phyloP scores from a whole-genome alignment of 2,797 vertebrate species.

The Pelochelys cantorii region DNA sequence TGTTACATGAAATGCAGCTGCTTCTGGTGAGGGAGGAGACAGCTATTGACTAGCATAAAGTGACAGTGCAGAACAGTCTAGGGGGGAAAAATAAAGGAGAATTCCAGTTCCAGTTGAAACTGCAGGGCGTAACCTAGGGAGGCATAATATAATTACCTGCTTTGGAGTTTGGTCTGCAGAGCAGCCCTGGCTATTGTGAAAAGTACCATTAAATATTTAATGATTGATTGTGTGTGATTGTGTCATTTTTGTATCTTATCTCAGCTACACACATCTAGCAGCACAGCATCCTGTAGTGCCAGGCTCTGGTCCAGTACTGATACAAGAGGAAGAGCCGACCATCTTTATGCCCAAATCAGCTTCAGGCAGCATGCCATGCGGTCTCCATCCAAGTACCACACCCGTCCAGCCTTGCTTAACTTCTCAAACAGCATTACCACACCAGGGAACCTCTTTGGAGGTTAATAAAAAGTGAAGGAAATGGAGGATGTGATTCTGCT shows the following conservation, averaged over 20 bases:
- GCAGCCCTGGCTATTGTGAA: not conserved
- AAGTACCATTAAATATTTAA: not conserved
- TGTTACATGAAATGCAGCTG: not conserved
- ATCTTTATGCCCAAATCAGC: not conserved
- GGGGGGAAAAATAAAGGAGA: not conserved
- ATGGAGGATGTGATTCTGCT: rapidly evolving
- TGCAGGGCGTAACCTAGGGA: not conserved
- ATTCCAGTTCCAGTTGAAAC: not conserved
- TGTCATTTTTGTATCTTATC: not conserved
- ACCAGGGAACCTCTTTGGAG: not conserved
- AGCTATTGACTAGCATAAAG: not conserved
- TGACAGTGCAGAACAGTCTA: too few relatives aligned
- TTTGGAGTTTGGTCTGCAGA: not conserved
- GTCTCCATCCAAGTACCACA: not conserved
- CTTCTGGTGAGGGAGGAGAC: not conserved
- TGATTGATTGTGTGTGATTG: rapidly evolving
- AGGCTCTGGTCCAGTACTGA: rapidly evolving
- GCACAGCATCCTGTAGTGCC: rapidly evolving
- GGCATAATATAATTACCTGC: not conserved
- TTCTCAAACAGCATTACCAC: not conserved
- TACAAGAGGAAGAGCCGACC: not conserved
- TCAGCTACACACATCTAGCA: rapidly evolving
- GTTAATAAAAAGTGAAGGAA: not conserved
- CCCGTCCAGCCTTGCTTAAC: not conserved
- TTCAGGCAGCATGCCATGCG: not conserved